Percentiles rank a stretch among this genome's conserved stretches.
phyloP scores from a whole-genome alignment of 2,113 vertebrate species.

The Sylvilagus bachmani region DNA sequence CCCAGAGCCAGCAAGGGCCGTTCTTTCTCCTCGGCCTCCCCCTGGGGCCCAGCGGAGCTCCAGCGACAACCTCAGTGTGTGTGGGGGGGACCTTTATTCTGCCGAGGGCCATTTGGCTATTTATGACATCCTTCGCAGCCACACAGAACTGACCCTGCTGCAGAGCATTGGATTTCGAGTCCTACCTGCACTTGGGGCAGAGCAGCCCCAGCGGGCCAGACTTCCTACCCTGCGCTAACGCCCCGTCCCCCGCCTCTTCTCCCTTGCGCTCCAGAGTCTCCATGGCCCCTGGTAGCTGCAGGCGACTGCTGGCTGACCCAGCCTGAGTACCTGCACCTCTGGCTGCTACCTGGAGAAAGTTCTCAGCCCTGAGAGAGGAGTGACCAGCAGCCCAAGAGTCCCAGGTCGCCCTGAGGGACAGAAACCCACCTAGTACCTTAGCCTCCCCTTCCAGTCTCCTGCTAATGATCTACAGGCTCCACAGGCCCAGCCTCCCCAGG shows the following conservation, averaged over 20 bases:
- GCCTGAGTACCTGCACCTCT: too few species aligned
- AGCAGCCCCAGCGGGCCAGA: too few species aligned
- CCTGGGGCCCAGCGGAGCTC: background rate
- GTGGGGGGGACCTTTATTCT: too few species aligned
- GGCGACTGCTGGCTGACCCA: background rate
- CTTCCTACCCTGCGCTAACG: too few species aligned
- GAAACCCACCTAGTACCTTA: conserved; percentile 84
- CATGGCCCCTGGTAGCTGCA: background rate
- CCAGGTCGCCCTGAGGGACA: conserved; percentile 70
- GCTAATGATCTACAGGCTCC: conserved; percentile 87
- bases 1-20: conserved; percentile 9
- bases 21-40: background rate
- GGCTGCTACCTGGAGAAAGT: conserved; percentile 45
- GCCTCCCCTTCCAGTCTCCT: conserved; percentile 81
- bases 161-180: too few species aligned
- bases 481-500: conserved; percentile 38
- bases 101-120: too few species aligned
- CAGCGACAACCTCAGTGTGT: background rate
- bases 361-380: conserved; percentile 57
- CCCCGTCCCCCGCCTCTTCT: too few species aligned
- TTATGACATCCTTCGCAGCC: too few species aligned
- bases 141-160: too few species aligned
- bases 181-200: too few species aligned
- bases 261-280: background rate
- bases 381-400: conserved; percentile 82